Percentiles rank a stretch among this genome's conserved stretches.
Evolutionary conservation across 2,888 invertebrate species (phyloP).

Genomic region (Drosophila stalkeri): DNA sequence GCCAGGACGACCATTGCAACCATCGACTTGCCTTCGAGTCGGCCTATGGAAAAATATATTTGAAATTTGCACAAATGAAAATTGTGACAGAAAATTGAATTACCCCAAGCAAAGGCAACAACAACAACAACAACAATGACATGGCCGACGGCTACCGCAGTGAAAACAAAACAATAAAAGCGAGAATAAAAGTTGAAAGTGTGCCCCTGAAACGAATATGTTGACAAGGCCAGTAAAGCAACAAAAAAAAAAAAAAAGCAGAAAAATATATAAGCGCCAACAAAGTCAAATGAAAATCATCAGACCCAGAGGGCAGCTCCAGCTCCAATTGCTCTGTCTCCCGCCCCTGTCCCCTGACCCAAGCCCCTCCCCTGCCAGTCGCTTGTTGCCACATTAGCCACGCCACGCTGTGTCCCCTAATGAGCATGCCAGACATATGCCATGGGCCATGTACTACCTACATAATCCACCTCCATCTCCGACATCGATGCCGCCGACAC

Average conservation of each 20-base stretch:
- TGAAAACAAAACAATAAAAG: conserved; percentile 75
- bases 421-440: conserved; percentile 78
- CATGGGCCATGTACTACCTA: conserved; percentile 66
- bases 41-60: conserved; percentile 48
- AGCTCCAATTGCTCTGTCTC: conserved; percentile 11
- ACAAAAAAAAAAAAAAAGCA: neutral
- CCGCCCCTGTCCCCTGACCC: neutral
- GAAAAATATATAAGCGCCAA: conserved; percentile 38
- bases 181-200: conserved; percentile 65
- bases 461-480: conserved; percentile 33
- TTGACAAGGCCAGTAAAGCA: conserved; percentile 42
- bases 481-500: neutral
- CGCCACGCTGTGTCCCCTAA: conserved; percentile 78
- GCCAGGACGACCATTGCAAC: conserved; percentile 34
- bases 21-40: conserved; percentile 11
- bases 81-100: conserved; percentile 78
- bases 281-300: conserved; percentile 78
- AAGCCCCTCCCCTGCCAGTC: neutral
- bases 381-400: conserved; percentile 78
- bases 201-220: conserved; percentile 44
- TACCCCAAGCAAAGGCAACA: conserved; percentile 47
- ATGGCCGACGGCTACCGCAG: conserved; percentile 58
- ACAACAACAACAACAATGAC: conserved; percentile 31
- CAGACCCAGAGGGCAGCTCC: conserved; percentile 52
- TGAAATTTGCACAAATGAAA: conserved; percentile 75